Conservation (phyloP, 2,113 vertebrate genomes). For the Thinocorus orbignyianus region DNA sequence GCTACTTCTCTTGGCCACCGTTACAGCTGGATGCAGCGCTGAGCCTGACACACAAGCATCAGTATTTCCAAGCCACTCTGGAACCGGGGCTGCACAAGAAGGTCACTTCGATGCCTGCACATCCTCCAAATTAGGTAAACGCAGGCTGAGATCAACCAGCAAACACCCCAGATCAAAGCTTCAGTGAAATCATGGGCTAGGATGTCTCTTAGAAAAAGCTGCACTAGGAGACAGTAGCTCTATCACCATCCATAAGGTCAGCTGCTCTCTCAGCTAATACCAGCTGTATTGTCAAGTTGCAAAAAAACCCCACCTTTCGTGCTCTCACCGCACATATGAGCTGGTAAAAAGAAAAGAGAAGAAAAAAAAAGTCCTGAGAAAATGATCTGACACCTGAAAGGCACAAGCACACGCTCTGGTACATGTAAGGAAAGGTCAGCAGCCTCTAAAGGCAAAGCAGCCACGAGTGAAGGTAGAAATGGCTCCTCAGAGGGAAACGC, state of each 20-base stretch:
- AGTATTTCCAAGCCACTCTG: background rate
- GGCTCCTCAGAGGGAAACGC: background rate
- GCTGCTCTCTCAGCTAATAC: background rate
- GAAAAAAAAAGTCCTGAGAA: background rate
- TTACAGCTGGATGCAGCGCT: background rate
- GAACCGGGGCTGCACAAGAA: background rate
- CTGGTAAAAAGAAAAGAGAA: background rate
- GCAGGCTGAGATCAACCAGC: background rate
- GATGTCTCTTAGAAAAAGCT: background rate
- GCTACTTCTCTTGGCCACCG: fast-evolving
- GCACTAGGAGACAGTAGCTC: background rate
- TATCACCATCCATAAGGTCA: background rate
- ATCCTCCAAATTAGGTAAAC: background rate
- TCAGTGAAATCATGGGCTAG: background rate
- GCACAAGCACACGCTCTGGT: background rate
- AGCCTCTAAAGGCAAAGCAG: background rate
- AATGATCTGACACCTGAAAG: background rate
- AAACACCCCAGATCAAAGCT: background rate
- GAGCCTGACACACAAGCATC: background rate
- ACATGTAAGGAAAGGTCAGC: background rate
- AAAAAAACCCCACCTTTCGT: background rate
- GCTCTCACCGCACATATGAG: background rate
- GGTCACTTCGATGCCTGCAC: background rate
- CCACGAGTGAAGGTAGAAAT: background rate
- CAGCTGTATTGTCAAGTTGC: background rate